Percentiles rank a stretch among this genome's conserved stretches.
Conservation (phyloP, 1,140 invertebrate species). For the Portunus trituberculatus region DNA sequence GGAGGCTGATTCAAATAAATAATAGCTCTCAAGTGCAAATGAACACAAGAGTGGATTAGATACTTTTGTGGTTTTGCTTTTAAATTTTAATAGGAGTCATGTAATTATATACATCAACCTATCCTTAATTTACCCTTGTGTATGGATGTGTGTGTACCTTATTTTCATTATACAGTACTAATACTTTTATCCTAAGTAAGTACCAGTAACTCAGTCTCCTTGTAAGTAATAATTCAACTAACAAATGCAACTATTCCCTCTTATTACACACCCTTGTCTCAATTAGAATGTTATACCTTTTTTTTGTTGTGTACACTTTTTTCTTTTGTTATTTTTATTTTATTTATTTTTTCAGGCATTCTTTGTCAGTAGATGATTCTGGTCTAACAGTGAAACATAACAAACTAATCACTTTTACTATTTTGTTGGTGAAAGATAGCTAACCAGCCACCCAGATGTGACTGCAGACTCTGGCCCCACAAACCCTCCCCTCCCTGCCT, state of each 20-base stretch:
- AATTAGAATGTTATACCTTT: too few species aligned
- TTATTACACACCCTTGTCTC: background rate
- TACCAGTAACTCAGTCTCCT: background rate
- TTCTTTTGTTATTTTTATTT: background rate
- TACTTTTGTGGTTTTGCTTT: background rate
- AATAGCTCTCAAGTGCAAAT: background rate
- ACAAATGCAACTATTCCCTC: background rate
- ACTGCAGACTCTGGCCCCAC: background rate
- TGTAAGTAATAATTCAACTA: background rate
- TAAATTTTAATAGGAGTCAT: background rate
- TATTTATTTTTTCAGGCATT: background rate
- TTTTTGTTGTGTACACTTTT: background rate
- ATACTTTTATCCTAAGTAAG: background rate
- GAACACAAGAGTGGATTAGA: background rate
- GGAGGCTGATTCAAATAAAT: background rate
- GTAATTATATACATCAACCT: background rate
- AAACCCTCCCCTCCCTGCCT: background rate
- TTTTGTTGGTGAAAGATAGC: background rate
- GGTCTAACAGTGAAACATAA: background rate
- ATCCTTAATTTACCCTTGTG: background rate
- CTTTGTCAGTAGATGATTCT: background rate
- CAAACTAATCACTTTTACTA: background rate
- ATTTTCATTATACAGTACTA: background rate
- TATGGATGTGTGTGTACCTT: background rate
- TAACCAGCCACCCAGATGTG: slow-evolving; percentile 10